Base-by-base conservation (phyloP, 2,797 vertebrate species). In the Ptychadena robeensis region DNA sequence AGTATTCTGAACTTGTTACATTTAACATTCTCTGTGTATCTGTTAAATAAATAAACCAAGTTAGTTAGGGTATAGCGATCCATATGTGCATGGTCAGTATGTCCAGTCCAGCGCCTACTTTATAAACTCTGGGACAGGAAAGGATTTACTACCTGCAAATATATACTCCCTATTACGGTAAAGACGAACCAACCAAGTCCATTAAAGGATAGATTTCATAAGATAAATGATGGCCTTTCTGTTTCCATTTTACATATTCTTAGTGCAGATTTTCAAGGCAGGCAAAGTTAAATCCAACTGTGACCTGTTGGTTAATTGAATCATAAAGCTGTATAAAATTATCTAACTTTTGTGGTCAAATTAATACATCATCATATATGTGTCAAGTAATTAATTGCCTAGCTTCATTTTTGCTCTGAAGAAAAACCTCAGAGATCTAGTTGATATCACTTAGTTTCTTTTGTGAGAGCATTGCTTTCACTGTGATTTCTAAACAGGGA, bases 261-360 rank as follows among this genome's bases (percentile, higher is more conserved):
- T 65, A 30, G 37, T 80, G 40, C 57, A 80, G 65, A 71, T 72
- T 71, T 80, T 64, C 10, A 64, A 64, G 79, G 73, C 61, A 80
- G 78, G 38, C 66, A 80, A 80, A 63, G 79, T 71, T 68, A 80
- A 48, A 71, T 80, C 57, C 57, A 27, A 2, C 71, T 31, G 27
- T 80, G 79, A 80, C 68, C 79, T 80, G 68, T 71, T 80, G 79
- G 68, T 80, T 80, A 80, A 80, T 80, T 80, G 79, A 80, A 71
- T 71, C 68, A 65, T 63, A 80, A 72, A 71, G 67, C 61, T 63
- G 68, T 72, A 72, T 71, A 61, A 65, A 80, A 80, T 80, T 64
- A 80, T 80, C 68, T 73, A 71, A 64, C 57, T 72, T 71, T 80
- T 69, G 61, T 80, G 79, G 68, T 80, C 68, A 80, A 72, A 80